Percentiles rank a stretch among this genome's conserved stretches.
phyloP scores from a whole-genome alignment of 2,113 vertebrate species.

The Strigops habroptila region DNA sequence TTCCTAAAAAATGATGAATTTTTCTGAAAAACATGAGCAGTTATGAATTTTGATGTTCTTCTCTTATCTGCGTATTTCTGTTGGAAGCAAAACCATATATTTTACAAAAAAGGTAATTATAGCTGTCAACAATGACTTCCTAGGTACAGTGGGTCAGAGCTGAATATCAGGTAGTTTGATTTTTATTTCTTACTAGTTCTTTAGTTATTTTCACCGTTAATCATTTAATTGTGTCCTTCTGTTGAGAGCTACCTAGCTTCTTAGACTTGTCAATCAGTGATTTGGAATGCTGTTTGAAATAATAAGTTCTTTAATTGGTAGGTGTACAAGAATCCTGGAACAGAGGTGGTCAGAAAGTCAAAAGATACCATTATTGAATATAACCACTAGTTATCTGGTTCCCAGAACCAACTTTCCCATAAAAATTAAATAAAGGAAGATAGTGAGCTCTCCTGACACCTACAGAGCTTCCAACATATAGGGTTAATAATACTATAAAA shows the following conservation, averaged over 20 bases:
- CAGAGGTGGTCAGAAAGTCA: not conserved
- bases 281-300: not conserved
- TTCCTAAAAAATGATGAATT: not conserved
- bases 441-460: not conserved
- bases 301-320: not conserved
- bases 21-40: not conserved
- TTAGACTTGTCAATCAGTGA: not conserved
- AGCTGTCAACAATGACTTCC: not conserved
- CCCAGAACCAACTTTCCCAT: not conserved
- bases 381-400: not conserved
- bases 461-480: not conserved
- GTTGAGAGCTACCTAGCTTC: not conserved
- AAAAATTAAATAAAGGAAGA: not conserved
- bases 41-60: constrained; percentile 2
- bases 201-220: not conserved
- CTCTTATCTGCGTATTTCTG: not conserved
- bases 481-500: not conserved
- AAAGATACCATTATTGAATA: not conserved
- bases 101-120: not conserved
- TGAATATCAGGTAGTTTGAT: not conserved
- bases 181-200: not conserved
- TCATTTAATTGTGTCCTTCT: not conserved
- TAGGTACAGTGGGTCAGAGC: not conserved
- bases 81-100: not conserved
- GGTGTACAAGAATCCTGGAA: not conserved